Evolutionary conservation across 1,140 invertebrate species (phyloP).

Genomic region (Drosophila ohnishii): DNA sequence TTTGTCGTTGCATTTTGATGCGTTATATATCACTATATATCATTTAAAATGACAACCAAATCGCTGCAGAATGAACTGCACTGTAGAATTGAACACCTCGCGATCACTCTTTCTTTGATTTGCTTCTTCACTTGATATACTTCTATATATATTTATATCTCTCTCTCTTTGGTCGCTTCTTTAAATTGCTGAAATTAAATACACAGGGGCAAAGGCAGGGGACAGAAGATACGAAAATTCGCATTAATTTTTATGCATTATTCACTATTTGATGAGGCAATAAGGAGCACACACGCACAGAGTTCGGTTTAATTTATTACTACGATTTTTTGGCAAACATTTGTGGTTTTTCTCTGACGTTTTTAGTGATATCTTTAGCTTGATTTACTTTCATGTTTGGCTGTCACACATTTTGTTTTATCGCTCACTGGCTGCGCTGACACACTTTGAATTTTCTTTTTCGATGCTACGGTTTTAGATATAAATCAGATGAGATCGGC

Average conservation of each 20-base stretch:
- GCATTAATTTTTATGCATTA: constrained; percentile 33
- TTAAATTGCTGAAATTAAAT: constrained; percentile 66
- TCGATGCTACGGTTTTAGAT: constrained; percentile 19
- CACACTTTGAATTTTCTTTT: constrained; percentile 17
- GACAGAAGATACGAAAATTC: constrained; percentile 9
- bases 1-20: constrained; percentile 83
- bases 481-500: constrained; percentile 50
- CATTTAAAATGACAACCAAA: constrained; percentile 82
- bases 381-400: constrained; percentile 39
- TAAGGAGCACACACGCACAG: constrained; percentile 4
- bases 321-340: constrained; percentile 45
- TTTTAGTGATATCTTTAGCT: constrained; percentile 20
- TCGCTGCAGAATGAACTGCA: constrained; percentile 76
- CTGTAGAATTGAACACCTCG: constrained; percentile 71
- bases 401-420: constrained; percentile 45
- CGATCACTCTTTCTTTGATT: constrained; percentile 75
- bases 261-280: constrained; percentile 13
- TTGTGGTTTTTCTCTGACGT: constrained; percentile 23
- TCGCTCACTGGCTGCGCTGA: constrained; percentile 7
- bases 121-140: constrained; percentile 77
- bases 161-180: constrained; percentile 65
- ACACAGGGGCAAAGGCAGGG: constrained; percentile 10
- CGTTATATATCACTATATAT: constrained; percentile 83
- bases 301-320: constrained; percentile 45
- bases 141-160: constrained; percentile 61